Evolutionary conservation across 2,113 vertebrate genomes (phyloP), one percentile per base, ranked within the genome.

Genomic region (Macheiramphus alcinus): DNA sequence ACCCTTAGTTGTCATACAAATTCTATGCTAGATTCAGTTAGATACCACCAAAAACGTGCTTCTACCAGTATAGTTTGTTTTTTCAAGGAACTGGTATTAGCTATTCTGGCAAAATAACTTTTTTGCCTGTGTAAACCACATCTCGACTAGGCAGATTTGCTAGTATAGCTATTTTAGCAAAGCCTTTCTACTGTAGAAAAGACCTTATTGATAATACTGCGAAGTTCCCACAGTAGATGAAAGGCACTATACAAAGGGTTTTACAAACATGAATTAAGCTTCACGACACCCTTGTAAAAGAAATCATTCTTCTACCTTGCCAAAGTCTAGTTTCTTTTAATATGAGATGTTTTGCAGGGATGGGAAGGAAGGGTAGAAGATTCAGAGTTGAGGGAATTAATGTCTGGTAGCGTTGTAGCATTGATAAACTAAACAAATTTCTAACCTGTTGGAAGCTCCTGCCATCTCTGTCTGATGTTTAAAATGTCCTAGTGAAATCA

Each of bases 251-350:
- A 96, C 84, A 95, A 97, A 95, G 47, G 78, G 55, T 81, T 96
- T 96, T 96, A 88, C 63, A 94, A 95, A 93, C 91, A 91, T 73
- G 58, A 97, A 76, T 93, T 97, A 96, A 86, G 78, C 87, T 87
- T 94, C 45, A 83, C 84, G 95, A 90, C 94, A 90, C 78, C 58
- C 81, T 87, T 80, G 73, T 95, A 80, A 94, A 97, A 86, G 90
- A 94, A 94, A 76, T 78, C 10, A 55, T 90, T 91, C 76, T 91
- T 90, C 45, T 93, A 62, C 74, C 67, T 91, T 93, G 58, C 48
- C 70, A 70, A 0, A 73, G 84, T 89, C 40, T 53, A 38, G 50
- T 73, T 87, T 80, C 84, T 95, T 94, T 90, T 78, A 88, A 70
- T 93, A 59, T 20, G 38, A 78, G 38, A 21, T 82, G 34, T 79